phyloP scores from a whole-genome alignment of 2,113 vertebrate species.

The Strigops habroptila region DNA sequence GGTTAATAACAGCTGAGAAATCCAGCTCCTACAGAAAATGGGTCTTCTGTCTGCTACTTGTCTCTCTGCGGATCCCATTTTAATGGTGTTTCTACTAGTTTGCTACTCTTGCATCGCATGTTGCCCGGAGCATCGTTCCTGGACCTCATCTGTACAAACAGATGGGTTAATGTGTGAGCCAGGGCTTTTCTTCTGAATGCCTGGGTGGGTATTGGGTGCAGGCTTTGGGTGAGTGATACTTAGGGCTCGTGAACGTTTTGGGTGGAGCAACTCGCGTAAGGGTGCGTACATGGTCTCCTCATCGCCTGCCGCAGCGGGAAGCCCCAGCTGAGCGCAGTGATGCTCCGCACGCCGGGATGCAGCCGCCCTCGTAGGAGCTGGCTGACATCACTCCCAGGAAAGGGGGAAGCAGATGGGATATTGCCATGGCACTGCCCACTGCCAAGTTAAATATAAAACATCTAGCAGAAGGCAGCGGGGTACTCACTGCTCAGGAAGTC shows the following conservation, averaged over 20 bases:
- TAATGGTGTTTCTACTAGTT: not conserved
- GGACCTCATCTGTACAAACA: not conserved
- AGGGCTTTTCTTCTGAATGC: not conserved
- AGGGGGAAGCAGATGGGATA: constrained; percentile 60
- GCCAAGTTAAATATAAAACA: constrained; percentile 66
- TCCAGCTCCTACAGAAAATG: not conserved
- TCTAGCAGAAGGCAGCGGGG: constrained; percentile 51
- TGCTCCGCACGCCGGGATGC: not conserved
- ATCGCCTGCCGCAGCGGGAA: rapidly evolving
- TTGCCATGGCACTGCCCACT: constrained; percentile 54
- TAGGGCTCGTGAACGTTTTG: rapidly evolving
- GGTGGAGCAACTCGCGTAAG: not conserved
- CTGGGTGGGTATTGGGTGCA: not conserved
- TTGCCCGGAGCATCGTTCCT: not conserved
- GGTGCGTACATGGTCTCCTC: not conserved
- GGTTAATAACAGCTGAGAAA: not conserved
- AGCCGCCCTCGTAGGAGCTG: not conserved
- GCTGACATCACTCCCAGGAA: constrained; percentile 17
- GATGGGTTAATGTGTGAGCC: not conserved
- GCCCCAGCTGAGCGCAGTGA: not conserved
- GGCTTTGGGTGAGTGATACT: not conserved
- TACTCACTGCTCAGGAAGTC: constrained; percentile 54
- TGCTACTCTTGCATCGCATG: not conserved
- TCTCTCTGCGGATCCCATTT: not conserved
- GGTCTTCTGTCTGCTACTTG: not conserved